Evolutionary conservation across 2,113 vertebrate genomes (phyloP), one percentile per base, ranked within the genome.

Genomic region (Scomber colias): DNA sequence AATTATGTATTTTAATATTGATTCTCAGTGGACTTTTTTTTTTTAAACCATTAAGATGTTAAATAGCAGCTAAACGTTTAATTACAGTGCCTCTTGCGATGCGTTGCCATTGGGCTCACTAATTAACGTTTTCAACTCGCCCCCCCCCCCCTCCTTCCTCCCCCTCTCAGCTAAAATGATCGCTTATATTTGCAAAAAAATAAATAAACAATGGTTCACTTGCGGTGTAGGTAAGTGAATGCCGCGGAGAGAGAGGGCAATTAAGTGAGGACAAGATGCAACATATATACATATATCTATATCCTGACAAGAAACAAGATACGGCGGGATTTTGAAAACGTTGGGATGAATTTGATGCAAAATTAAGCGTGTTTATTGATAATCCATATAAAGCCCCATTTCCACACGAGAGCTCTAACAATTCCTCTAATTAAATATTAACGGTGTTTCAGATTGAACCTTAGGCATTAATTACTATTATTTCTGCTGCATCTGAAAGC

Each of bases 281-380:
- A 74, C 75, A 76, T 79, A n/a, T 63, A 19, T 45, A 3, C 11
- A 2, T 44, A 5, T n/a, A n/a, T 19, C 1, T n/a, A 89, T 62
- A 84, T 56, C 30, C 72, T 80, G 63, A 45, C 30, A 63, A 62
- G 90, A 88, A 92, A 90, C 71, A n/a, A 71, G 89, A 93, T 91
- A 87, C 85, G 75, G 76, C 21, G 50, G 76, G 77, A 88, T 91
- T 91, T 77, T 59, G 63, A 89, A 80, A 82, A 86, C 64, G 80
- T 85, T 77, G 78, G 73, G 70, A 81, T 74, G 66, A 84, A 89
- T 91, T 61, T 90, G 79, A 89, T 83, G 88, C 78, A 89, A 90
- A 92, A 91, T 84, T 71, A 93, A 90, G 78, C 84, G 84, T 85
- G 87, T 90, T 94, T 95, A 95, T 94, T 95, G 92, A 93, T 94